Evolutionary conservation across 2,797 vertebrate genomes (phyloP).

Genomic region (Poeciliopsis gracilis): DNA sequence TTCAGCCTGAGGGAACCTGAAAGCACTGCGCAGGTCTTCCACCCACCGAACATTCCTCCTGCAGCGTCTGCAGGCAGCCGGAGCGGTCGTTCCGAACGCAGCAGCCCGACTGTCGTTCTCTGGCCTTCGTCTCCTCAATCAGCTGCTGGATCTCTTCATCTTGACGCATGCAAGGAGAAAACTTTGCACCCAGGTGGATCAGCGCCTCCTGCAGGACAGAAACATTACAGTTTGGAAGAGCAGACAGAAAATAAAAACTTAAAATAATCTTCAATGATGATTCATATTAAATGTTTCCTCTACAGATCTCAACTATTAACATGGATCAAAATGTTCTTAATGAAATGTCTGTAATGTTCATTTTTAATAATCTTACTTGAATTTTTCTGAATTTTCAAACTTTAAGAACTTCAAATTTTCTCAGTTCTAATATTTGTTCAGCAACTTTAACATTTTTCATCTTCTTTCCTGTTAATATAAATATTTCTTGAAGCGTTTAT

Average conservation of each 20-base stretch:
- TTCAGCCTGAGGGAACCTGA: neutral
- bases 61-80: conserved; percentile 92
- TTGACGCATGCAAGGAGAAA: conserved; percentile 97
- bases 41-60: conserved; percentile 96
- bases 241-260: neutral
- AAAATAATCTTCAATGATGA: too few species aligned
- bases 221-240: neutral
- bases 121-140: conserved; percentile 85
- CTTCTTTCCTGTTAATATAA: neutral
- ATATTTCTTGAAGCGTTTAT: neutral
- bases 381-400: neutral
- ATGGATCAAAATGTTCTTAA: neutral
- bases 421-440: neutral
- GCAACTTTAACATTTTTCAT: neutral
- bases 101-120: conserved; percentile 91
- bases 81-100: conserved; percentile 97
- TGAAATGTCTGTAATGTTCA: neutral
- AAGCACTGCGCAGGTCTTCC: neutral
- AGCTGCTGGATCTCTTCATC: conserved; percentile 92
- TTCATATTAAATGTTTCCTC: too few species aligned
- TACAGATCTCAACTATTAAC: neutral
- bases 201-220: conserved; percentile 86
- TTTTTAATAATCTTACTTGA: neutral
- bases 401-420: neutral
- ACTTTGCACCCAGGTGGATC: conserved; percentile 98